Base-by-base conservation (phyloP, 2,113 vertebrate genomes). In the Engraulis encrasicolus region DNA sequence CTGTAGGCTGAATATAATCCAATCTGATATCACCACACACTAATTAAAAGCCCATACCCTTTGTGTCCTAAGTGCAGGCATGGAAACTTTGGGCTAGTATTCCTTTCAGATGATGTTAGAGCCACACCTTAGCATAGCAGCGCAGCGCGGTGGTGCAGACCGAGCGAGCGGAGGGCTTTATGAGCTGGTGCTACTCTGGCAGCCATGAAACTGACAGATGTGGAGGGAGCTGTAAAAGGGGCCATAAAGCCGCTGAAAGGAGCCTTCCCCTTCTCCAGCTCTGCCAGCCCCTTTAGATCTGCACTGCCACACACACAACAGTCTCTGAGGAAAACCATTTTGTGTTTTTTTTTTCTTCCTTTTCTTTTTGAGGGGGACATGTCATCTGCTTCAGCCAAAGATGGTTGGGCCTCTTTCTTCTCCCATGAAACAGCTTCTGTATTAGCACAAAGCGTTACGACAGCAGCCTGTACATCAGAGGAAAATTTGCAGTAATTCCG, bases 221-320 rank as follows among this genome's bases (percentile, higher is more conserved):
- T 91, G 91, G 89, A 90, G 54, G 84, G 88, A 87, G 87, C 89
- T 78, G 87, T 88, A 82, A 91, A 93, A 92, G 81, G 85, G 89
- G 82, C 89, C 91, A 92, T 94, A 92, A 93, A 93, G 80, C 17
- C 40, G 81, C 86, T 90, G 87, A 94, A 92, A 93, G 91, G 90
- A 90, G 85, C 81, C 18, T 14, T 82, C 45, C 40, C 66, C 81
- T 9, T 11, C 18, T 89, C 87, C 90, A 87, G 90, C 86, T 9
- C 18, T 31, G 90, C 87, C 90, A 87, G 90, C 86, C 90, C 34
- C 61, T 71, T 71, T 34, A 71, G 61, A 71, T 71, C 61, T 71
- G 61, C 61, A 71, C 61, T 34, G 27, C 31, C 40, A 45, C 40
- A 71, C 58, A 23, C n/a, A 61, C 6, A n/a, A n/a, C 61, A 71